Base-by-base conservation (phyloP, 2,888 invertebrate genomes). In the Aleiodes testaceus region DNA sequence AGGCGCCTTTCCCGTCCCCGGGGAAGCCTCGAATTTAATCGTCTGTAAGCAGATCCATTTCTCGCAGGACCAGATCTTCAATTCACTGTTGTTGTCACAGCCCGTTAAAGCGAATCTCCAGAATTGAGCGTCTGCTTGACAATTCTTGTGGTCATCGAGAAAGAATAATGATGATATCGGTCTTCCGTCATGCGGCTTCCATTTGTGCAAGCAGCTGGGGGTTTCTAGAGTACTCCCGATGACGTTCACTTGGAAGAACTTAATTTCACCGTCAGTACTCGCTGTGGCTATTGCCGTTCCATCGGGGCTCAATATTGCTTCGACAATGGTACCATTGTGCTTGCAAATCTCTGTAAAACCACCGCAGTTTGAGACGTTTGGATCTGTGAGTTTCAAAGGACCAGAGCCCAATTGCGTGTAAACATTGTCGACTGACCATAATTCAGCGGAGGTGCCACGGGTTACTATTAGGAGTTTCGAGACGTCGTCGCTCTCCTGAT, bases 81-180 rank as follows among this genome's bases (percentile, higher is more conserved):
- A 89, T 81, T 95, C 95, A 0, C 95, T 93, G 88, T 98, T 98
- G 85, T 95, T 92, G 75, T 94, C 93, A 0, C 96, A 94, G 0
- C 97, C 97, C 0, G 98, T 98, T 50, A 98, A 91, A 0, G 96
- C 97, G 88, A 94, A 97, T 87, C 97, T 97, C 98, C 99, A 99
- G 88, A 97, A 97, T 84, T 94, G 92, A 12, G 90, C 91, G 78
- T 94, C 94, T 0, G 93, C 90, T 73, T 91, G 91, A 73, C 92
- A 93, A 81, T 93, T 92, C 81, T 94, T 94, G 83, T 96, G 93
- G 87, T 98, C 96, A 87, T 98, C 98, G 4, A 98, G 90, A 88
- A 98, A 98, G 88, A 96, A 94, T n/a, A 98, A 90, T 22, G 93
- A 95, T 44, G 95, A 94, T 71, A 98, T 91, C 0, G 97, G 93